A percentile compares a stretch with the other conserved stretches of the same genome.
Evolutionary conservation across 2,113 vertebrate genomes (phyloP).

Genomic region (Plecturocebus donacophilus): DNA sequence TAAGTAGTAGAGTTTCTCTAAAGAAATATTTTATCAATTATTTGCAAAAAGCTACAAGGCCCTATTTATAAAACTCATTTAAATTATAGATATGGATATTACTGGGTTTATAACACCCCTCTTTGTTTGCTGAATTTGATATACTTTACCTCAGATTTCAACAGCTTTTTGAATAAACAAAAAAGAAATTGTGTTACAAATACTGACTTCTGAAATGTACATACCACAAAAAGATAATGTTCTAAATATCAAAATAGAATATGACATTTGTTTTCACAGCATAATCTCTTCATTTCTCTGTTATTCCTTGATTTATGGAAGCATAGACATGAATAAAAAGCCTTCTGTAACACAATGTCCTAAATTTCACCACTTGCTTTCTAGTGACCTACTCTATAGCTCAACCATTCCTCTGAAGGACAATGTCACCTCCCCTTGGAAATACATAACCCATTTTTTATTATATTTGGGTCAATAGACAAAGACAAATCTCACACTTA

Average conservation of each 20-base stretch:
- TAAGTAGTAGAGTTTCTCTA: background rate
- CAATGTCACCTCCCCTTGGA: background rate
- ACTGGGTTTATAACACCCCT: background rate
- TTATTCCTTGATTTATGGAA: background rate
- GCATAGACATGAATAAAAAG: background rate
- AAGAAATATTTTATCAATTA: conserved; percentile 2
- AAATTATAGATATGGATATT: background rate
- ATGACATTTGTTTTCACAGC: background rate
- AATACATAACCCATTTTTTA: background rate
- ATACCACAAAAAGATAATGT: background rate
- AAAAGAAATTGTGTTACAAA: background rate
- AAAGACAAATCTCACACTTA: background rate
- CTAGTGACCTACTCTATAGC: background rate
- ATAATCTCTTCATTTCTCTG: background rate
- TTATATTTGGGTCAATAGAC: background rate
- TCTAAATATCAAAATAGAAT: conserved; percentile 7
- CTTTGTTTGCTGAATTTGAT: background rate
- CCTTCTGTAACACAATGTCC: background rate
- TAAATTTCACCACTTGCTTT: background rate
- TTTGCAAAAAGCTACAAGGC: conserved; percentile 16
- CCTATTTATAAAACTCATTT: conserved; percentile 18
- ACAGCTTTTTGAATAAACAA: background rate
- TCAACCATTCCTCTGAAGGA: background rate
- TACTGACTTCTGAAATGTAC: background rate
- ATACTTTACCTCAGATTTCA: background rate